Percentiles rank a stretch among this genome's conserved stretches.
Conservation (phyloP, 1,140 invertebrate genomes). For the Zaprionus gabonicus region DNA sequence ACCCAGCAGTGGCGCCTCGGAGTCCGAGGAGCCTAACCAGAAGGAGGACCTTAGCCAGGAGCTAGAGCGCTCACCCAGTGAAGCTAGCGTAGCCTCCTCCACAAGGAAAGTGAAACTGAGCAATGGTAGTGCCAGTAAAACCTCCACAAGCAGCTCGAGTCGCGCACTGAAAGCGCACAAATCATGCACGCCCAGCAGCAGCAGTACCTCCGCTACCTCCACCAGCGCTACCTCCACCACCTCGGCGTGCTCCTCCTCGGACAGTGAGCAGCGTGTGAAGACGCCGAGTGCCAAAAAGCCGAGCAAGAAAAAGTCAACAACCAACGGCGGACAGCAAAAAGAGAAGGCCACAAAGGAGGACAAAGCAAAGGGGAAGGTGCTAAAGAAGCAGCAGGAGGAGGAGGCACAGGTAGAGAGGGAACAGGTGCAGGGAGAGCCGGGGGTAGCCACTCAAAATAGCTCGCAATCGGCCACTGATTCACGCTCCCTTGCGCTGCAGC, state of each 20-base stretch:
- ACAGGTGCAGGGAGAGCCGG: background rate
- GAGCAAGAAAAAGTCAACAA: constrained; percentile 63
- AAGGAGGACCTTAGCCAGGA: background rate
- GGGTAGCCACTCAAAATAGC: constrained; percentile 39
- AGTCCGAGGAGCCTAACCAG: constrained; percentile 58
- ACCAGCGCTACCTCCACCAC: constrained; percentile 29
- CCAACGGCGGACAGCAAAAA: constrained; percentile 41
- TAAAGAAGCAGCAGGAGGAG: background rate
- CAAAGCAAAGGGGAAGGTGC: background rate
- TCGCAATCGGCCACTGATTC: constrained; percentile 50
- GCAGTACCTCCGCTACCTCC: background rate
- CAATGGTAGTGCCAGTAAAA: constrained; percentile 53
- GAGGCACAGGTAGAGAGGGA: background rate
- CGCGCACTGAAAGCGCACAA: constrained; percentile 62
- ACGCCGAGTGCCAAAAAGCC: constrained; percentile 48
- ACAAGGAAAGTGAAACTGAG: constrained; percentile 43
- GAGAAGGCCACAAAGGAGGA: constrained; percentile 34
- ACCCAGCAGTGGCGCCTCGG: constrained; percentile 74
- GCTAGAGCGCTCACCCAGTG: constrained; percentile 82
- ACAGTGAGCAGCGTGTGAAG: constrained; percentile 64
- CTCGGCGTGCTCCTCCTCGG: constrained; percentile 50
- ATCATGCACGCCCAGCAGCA: constrained; percentile 62
- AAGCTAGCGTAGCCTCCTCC: constrained; percentile 57
- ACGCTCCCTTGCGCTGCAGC: constrained; percentile 28
- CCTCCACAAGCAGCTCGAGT: background rate